Evolutionary conservation across 2,113 vertebrate genomes (phyloP), one percentile per base, ranked within the genome.

Genomic region (Procavia capensis): DNA sequence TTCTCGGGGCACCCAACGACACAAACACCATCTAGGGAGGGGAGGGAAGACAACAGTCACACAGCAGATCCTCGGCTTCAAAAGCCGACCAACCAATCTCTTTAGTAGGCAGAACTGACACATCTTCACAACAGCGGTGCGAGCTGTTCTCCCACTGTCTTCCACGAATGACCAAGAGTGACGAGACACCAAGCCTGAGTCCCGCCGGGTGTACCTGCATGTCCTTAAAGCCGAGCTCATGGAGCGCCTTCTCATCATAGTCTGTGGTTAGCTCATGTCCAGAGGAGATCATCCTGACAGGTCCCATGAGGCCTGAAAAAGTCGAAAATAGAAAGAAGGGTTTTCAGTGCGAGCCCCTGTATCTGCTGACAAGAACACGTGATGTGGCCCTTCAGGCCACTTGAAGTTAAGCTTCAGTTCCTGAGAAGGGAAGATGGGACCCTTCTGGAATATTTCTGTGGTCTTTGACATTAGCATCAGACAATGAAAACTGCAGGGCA

Each of bases 151-250:
- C 45, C 59, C 90, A 79, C 3, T 31, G 63, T 5, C 0, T 91
- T 78, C 19, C 29, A 83, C 8, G 50, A n/a, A 75, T 82, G 19
- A 70, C 24, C n/a, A n/a, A n/a, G n/a, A n/a, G n/a, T n/a, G n/a
- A n/a, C n/a, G n/a, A n/a, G n/a, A n/a, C n/a, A n/a, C n/a, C n/a
- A n/a, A n/a, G n/a, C n/a, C n/a, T n/a, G n/a, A n/a, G n/a, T n/a
- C n/a, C n/a, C n/a, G n/a, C n/a, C n/a, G n/a, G n/a, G n/a, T 90
- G 92, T 98, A 99, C 99, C 99, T 99, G 99, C 99, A 99, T 99
- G 98, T 99, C 99, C 97, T 99, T 99, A 98, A 99, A 99, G 36
- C 99, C 99, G 96, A 99, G 97, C 93, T 99, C 99, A 61, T 99
- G 99, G 76, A 99, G 99, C 0, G 99, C 99, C 97, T 99, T 99